phyloP scores from a whole-genome alignment of 2,113 vertebrate species.

The Falco punctatus region DNA sequence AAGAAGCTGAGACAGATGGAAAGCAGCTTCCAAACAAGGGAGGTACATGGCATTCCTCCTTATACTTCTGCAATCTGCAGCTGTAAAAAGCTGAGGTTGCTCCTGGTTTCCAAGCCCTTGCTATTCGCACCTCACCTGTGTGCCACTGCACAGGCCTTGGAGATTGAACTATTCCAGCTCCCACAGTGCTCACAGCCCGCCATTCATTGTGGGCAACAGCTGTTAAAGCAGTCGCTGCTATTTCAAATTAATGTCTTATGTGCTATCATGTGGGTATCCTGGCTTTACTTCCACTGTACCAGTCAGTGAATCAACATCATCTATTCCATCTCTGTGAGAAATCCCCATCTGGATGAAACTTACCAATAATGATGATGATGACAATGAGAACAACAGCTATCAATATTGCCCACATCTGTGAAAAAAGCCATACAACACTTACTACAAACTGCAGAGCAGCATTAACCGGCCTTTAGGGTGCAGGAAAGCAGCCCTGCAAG shows the following conservation, averaged over 20 bases:
- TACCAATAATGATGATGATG: slow-evolving; percentile 91
- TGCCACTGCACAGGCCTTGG: fast-evolving
- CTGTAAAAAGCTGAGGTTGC: not conserved
- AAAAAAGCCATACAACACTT: slow-evolving; percentile 14
- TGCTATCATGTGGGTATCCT: not conserved
- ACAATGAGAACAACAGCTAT: slow-evolving; percentile 86
- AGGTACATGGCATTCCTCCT: not conserved
- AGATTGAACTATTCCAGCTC: not conserved
- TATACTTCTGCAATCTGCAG: not conserved
- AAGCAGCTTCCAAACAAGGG: not conserved
- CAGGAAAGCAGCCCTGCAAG: not conserved
- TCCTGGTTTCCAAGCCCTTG: not conserved
- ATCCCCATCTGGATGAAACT: slow-evolving; percentile 68
- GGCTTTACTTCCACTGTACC: not conserved
- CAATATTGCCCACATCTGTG: slow-evolving; percentile 97
- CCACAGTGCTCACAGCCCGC: not conserved
- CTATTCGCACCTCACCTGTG: not conserved
- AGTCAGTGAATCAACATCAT: not conserved
- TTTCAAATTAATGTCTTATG: not conserved
- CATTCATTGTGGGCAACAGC: fast-evolving
- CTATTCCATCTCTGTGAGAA: not conserved
- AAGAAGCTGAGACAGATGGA: not conserved
- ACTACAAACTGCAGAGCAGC: not conserved
- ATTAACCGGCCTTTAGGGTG: not conserved
- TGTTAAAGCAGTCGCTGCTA: not conserved